Conservation (phyloP, 2,888 invertebrate genomes). For the Dasysyrphus tricinctus region DNA sequence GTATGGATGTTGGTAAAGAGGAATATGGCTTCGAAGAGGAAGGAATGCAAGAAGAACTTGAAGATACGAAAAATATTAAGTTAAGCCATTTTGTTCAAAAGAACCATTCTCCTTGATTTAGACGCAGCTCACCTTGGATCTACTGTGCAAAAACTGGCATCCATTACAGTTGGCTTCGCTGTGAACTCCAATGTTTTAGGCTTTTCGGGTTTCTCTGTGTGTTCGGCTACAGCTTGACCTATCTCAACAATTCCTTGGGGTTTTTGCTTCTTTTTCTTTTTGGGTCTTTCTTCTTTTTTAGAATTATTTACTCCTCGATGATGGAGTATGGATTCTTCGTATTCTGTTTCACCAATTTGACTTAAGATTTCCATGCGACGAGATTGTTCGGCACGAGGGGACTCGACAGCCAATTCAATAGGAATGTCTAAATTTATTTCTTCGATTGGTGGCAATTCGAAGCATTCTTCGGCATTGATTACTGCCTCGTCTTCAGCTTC, state of each 20-base stretch:
- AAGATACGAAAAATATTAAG: slow-evolving; percentile 61
- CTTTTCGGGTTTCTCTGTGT: slow-evolving; percentile 41
- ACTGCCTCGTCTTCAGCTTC: slow-evolving; percentile 84
- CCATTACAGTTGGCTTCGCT: slow-evolving; percentile 84
- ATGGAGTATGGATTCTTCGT: slow-evolving; percentile 88
- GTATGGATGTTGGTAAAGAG: slow-evolving; percentile 77
- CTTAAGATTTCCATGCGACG: slow-evolving; percentile 87
- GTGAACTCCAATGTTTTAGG: slow-evolving; percentile 76
- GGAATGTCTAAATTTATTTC: slow-evolving; percentile 84
- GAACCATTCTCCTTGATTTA: slow-evolving; percentile 25
- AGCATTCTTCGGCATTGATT: slow-evolving; percentile 89
- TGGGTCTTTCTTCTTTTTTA: slow-evolving; percentile 77
- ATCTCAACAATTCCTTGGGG: slow-evolving; percentile 82
- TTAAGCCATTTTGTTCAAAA: slow-evolving; percentile 9
- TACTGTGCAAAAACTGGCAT: slow-evolving; percentile 83
- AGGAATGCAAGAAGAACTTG: slow-evolving; percentile 67
- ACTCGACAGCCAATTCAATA: slow-evolving; percentile 81
- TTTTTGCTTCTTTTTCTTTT: slow-evolving; percentile 68
- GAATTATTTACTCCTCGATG: slow-evolving; percentile 85
- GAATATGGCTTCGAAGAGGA: slow-evolving; percentile 73
- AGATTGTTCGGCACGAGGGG: slow-evolving; percentile 81
- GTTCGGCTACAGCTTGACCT: slow-evolving; percentile 77
- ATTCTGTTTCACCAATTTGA: slow-evolving; percentile 89
- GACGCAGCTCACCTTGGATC: slow-evolving; percentile 76
- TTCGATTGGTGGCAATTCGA: slow-evolving; percentile 88